A percentile compares a stretch with the other conserved stretches of the same genome.
phyloP scores from a whole-genome alignment of 2,888 invertebrate genomes.

The Linnaemya tessellans region DNA sequence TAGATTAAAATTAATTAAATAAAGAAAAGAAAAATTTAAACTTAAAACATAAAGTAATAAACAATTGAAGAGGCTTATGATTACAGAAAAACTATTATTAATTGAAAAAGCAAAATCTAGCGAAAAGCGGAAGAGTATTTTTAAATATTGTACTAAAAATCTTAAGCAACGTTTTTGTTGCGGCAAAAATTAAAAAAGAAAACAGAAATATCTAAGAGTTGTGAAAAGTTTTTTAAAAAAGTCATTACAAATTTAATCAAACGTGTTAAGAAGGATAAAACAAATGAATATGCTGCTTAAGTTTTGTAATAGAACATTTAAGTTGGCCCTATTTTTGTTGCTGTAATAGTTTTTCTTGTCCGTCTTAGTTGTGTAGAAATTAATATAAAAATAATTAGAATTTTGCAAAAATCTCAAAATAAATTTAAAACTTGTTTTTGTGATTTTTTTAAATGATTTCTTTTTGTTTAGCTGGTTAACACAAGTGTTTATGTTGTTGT shows the following conservation, averaged over 20 bases:
- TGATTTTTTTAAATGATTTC: conserved; percentile 30
- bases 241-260: neutral
- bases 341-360: conserved; percentile 53
- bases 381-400: conserved; percentile 32
- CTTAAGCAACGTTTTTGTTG: conserved; percentile 14
- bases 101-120: neutral
- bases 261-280: neutral
- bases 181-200: neutral
- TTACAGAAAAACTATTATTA: conserved; percentile 19
- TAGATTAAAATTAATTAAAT: conserved; percentile 38
- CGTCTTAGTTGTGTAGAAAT: conserved; percentile 47
- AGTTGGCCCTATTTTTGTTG: conserved; percentile 32
- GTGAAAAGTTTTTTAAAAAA: neutral
- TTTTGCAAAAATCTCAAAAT: conserved; percentile 31
- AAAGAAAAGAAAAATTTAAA: conserved; percentile 55
- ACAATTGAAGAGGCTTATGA: conserved; percentile 34
- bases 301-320: conserved; percentile 4
- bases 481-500: conserved; percentile 56
- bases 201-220: neutral
- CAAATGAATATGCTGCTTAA: conserved; percentile 52
- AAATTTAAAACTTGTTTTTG: conserved; percentile 28
- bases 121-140: neutral
- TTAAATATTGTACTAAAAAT: conserved; percentile 11
- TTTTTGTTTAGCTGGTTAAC: conserved; percentile 48
- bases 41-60: conserved; percentile 47